phyloP scores from a whole-genome alignment of 1,140 invertebrate species.

The Drosophila santomea region DNA sequence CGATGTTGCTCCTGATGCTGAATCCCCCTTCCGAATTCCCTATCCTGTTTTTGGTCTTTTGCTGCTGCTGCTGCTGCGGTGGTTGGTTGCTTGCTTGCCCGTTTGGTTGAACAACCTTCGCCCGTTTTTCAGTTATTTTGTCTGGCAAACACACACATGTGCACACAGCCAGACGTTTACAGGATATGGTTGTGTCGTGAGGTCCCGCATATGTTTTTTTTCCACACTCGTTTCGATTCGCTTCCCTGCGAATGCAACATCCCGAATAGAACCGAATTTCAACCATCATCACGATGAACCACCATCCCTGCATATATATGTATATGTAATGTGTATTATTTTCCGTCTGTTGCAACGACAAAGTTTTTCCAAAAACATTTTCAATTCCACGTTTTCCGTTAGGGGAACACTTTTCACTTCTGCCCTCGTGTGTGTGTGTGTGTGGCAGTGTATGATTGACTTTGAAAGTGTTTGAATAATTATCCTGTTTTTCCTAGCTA shows the following conservation, averaged over 20 bases:
- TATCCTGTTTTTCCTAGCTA: conserved; percentile 61
- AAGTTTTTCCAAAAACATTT: conserved; percentile 47
- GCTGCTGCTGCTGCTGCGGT: conserved; percentile 39
- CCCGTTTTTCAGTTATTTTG: conserved; percentile 76
- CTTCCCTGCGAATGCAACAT: conserved; percentile 60
- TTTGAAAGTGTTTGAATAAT: conserved; percentile 82
- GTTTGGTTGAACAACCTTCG: conserved; percentile 79
- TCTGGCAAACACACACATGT: conserved; percentile 43
- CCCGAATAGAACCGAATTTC: conserved; percentile 12
- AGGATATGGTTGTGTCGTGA: conserved; percentile 63
- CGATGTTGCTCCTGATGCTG: conserved; percentile 9
- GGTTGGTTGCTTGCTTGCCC: conserved; percentile 46
- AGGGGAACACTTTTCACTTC: conserved; percentile 26
- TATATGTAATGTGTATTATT: not conserved
- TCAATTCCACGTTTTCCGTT: conserved; percentile 38
- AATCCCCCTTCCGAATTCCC: not conserved
- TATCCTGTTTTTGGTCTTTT: conserved; percentile 40
- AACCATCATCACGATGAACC: conserved; percentile 4
- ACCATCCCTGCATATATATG: not conserved
- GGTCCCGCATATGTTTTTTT: conserved; percentile 76
- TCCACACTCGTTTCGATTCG: conserved; percentile 60
- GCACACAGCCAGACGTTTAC: conserved; percentile 45
- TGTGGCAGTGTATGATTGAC: conserved; percentile 35
- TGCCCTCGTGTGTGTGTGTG: conserved; percentile 18
- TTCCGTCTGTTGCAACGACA: conserved; percentile 32